Conservation (phyloP, 2,888 invertebrate genomes). For the Dorcus parallelipipedus region DNA sequence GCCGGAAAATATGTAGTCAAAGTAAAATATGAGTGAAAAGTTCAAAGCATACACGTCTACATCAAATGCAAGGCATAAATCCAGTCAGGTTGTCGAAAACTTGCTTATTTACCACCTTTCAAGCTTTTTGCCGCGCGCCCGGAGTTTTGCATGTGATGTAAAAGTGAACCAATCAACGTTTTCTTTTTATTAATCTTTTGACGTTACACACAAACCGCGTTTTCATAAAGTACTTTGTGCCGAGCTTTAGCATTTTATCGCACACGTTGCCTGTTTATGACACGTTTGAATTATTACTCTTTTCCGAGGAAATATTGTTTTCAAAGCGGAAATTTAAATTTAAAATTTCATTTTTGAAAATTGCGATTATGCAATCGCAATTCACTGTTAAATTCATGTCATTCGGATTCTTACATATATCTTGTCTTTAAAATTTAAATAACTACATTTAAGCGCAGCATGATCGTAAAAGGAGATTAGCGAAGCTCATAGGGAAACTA, state of each 20-base stretch:
- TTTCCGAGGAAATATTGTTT: constrained; percentile 10
- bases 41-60: constrained; percentile 38
- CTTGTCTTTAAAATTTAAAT: no score
- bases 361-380: no score
- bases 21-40: constrained; percentile 41
- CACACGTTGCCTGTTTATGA: constrained; percentile 4
- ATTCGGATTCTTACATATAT: no score
- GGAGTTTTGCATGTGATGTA: constrained; percentile 37
- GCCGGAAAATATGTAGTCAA: constrained; percentile 44
- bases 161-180: constrained; percentile 43
- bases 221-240: constrained; percentile 2
- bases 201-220: constrained; percentile 7
- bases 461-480: no score
- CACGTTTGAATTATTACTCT: constrained; percentile 11
- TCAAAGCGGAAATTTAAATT: constrained; percentile 1
- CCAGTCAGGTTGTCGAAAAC: constrained; percentile 43
- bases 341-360: neutral
- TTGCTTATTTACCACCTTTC: constrained; percentile 47
- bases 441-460: no score
- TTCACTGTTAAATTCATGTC: no score
- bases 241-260: neutral
- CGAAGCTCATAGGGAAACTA: no score
- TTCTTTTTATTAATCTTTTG: constrained; percentile 39
- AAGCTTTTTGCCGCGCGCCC: constrained; percentile 33
- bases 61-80: constrained; percentile 40